Evolutionary conservation across 2,797 vertebrate genomes (phyloP), one percentile per base, ranked within the genome.

Genomic region (Discoglossus pictus): DNA sequence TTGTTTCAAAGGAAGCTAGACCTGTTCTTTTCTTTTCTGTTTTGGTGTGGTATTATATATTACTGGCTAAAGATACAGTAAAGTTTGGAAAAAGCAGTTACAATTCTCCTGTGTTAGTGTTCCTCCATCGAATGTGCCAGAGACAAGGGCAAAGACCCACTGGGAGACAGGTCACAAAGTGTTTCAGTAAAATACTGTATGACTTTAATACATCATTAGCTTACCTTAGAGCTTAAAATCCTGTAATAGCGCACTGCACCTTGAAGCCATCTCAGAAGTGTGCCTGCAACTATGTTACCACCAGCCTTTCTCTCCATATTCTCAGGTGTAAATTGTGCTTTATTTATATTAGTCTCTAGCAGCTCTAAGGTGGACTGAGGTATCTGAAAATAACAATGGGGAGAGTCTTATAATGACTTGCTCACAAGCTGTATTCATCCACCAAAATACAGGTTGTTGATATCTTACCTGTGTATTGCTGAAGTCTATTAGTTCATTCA

Each of bases 261-360:
- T 42, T 69, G 70, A 18, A 73, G 55, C 74, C 65, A 73, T 65
- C 47, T 73, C 43, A 73, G 47, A 31, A 65, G 65, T 23, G 52
- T 64, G 6, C 65, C 63, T 16, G 44, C 60, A 20, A 56, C 65
- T 7, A 36, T 9, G 16, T 70, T 75, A 4, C 65, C 61, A 17
- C 39, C 55, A 53, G 65, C 18, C n/a, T 65, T 69, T 16, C 15
- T 31, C 40, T 75, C 74, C 70, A 73, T 68, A 15, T 68, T 68
- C 18, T 75, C 64, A 18, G 68, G 42, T 12, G 61, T 69, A 66
- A 69, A 73, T 10, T 53, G 72, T 6, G n/a, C 16, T 61, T 69
- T 73, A 39, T 48, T 64, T 39, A 73, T 58, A 23, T 61, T 34
- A 15, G 53, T 50, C 21, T 73, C 74, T n/a, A 69, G 35, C 3